Conservation (phyloP, 1,140 invertebrate species). For the Lepidotrigona ventralis region DNA sequence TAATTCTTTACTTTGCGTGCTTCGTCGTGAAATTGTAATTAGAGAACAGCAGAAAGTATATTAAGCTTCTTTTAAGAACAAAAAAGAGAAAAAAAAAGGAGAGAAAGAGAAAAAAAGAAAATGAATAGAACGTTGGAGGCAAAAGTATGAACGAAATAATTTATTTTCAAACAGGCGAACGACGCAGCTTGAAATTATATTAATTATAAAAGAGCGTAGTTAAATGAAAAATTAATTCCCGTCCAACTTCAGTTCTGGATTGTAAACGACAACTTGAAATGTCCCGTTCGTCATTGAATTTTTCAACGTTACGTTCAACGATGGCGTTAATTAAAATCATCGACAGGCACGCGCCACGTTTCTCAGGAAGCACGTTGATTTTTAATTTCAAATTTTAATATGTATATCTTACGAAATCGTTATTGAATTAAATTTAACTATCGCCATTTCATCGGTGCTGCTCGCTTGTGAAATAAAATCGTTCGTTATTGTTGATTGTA, state of each 20-base stretch:
- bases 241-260: not conserved
- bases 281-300: not conserved
- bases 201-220: too few species aligned
- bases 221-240: constrained; percentile 15
- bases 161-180: not conserved
- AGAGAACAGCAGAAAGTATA: not conserved
- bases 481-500: not conserved
- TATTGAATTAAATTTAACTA: not conserved
- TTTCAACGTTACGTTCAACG: not conserved
- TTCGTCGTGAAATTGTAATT: not conserved
- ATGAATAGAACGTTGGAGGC: not conserved
- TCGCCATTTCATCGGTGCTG: too few species aligned
- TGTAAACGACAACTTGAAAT: not conserved
- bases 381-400: not conserved
- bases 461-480: not conserved
- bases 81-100: too few species aligned
- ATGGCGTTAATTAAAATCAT: constrained; percentile 12
- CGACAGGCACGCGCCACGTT: not conserved
- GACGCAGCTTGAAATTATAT: not conserved
- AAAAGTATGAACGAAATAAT: not conserved
- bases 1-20: not conserved
- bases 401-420: not conserved
- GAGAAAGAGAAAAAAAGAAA: not conserved
- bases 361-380: not conserved
- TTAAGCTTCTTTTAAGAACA: not conserved